Percentiles rank a stretch among this genome's conserved stretches.
Evolutionary conservation across 1,140 invertebrate genomes (phyloP).

Genomic region (Drosophila busckii): DNA sequence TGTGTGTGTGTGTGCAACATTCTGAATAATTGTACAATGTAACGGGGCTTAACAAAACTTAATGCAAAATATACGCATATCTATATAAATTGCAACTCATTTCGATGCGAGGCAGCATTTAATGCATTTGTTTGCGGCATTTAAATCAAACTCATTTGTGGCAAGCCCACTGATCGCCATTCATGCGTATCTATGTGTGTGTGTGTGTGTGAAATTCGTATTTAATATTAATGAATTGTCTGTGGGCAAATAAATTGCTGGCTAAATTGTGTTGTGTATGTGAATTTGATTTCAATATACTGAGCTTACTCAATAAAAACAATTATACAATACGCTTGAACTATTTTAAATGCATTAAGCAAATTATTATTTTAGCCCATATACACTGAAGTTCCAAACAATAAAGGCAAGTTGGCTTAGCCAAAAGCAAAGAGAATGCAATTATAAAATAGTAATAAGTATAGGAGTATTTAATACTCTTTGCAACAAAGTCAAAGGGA

Average conservation of each 20-base stretch:
- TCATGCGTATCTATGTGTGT: slow-evolving; percentile 9
- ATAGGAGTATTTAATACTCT: too few relatives aligned
- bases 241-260: slow-evolving; percentile 2
- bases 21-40: slow-evolving; percentile 53
- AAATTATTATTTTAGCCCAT: too few relatives aligned
- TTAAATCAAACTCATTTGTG: slow-evolving; percentile 58
- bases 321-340: too few relatives aligned
- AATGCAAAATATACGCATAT: slow-evolving; percentile 7
- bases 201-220: slow-evolving; percentile 17
- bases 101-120: slow-evolving; percentile 38
- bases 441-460: too few relatives aligned
- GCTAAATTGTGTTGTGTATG: background rate
- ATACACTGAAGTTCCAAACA: too few relatives aligned
- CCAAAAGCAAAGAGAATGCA: too few relatives aligned
- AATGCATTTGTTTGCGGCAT: slow-evolving; percentile 30
- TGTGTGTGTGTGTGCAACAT: slow-evolving; percentile 9
- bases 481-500: too few relatives aligned
- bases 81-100: slow-evolving; percentile 41
- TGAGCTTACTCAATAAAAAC: too few relatives aligned
- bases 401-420: too few relatives aligned
- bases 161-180: slow-evolving; percentile 35
- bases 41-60: too few relatives aligned
- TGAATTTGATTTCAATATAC: background rate
- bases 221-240: slow-evolving; percentile 33
- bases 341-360: too few relatives aligned